Conservation (phyloP, 1,140 invertebrate genomes). For the Pseudachorutes palmiensis region DNA sequence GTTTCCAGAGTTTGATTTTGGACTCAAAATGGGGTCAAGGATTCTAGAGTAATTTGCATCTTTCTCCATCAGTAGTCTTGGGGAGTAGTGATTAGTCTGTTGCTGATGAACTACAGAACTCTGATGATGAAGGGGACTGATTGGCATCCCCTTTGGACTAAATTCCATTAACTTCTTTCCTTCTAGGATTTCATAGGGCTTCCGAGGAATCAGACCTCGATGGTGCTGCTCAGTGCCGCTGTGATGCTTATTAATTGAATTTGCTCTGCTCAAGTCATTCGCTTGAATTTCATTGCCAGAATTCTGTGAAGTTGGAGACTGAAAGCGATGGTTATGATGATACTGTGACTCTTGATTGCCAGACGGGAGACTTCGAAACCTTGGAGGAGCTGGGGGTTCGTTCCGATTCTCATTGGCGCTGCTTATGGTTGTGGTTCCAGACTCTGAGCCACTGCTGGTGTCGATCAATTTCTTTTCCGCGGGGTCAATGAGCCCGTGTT, state of each 20-base stretch:
- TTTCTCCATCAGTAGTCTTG: slow-evolving; percentile 32
- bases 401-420: slow-evolving; percentile 4
- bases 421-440: background rate
- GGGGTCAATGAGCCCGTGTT: slow-evolving; percentile 3
- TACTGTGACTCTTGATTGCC: slow-evolving; percentile 5
- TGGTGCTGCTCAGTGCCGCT: background rate
- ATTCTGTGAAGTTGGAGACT: background rate
- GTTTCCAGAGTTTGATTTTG: slow-evolving; percentile 18
- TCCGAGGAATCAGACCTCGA: slow-evolving; percentile 9
- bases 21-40: slow-evolving; percentile 32
- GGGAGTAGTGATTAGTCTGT: slow-evolving; percentile 20
- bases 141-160: slow-evolving; percentile 11
- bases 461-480: slow-evolving; percentile 30
- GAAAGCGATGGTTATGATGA: background rate
- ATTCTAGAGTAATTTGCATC: slow-evolving; percentile 36
- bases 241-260: background rate
- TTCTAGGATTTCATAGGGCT: slow-evolving; percentile 31
- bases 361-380: slow-evolving; percentile 19
- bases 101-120: background rate
- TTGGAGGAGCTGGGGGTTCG: slow-evolving; percentile 25
- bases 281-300: background rate
- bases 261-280: slow-evolving; percentile 13
- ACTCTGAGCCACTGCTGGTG: slow-evolving; percentile 1
- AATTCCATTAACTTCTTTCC: slow-evolving; percentile 23
- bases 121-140: background rate